Conservation (phyloP, 2,113 vertebrate genomes). For the Dunckerocampus dactyliophorus region DNA sequence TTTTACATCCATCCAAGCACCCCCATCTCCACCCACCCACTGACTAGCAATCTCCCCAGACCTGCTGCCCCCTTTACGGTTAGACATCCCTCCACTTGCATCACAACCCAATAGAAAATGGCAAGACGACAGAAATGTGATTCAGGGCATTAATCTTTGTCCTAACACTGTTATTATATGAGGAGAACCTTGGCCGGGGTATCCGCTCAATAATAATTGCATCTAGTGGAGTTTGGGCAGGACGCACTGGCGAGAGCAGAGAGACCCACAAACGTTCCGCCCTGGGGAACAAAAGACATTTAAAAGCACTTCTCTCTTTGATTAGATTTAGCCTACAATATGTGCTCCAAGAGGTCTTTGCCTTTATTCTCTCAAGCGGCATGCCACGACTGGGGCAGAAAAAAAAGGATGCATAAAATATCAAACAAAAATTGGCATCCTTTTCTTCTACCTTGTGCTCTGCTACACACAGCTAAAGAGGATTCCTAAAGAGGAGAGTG, state of each 20-base stretch:
- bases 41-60: conserved; percentile 68
- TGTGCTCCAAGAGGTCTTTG: conserved; percentile 39
- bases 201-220: conserved; percentile 81
- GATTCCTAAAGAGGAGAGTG: conserved; percentile 9
- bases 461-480: conserved; percentile 29
- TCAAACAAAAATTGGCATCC: conserved; percentile 43
- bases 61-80: conserved; percentile 22
- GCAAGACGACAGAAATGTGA: conserved; percentile 78
- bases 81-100: conserved; percentile 30
- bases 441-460: conserved; percentile 30
- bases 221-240: conserved; percentile 66
- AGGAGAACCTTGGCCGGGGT: conserved; percentile 67
- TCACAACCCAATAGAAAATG: conserved; percentile 70
- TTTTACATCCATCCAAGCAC: conserved; percentile 76
- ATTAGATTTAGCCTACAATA: conserved; percentile 70
- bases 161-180: conserved; percentile 80
- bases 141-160: conserved; percentile 88
- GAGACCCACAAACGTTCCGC: conserved; percentile 56
- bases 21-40: conserved; percentile 50
- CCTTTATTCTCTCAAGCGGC: conserved; percentile 44
- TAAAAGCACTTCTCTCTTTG: conserved; percentile 71
- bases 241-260: conserved; percentile 31
- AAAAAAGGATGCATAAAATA: conserved; percentile 36
- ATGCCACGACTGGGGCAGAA: conserved; percentile 18
- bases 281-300: conserved; percentile 70